Evolutionary conservation across 1,140 invertebrate species (phyloP).

Genomic region (Archegozetes longisetosus): DNA sequence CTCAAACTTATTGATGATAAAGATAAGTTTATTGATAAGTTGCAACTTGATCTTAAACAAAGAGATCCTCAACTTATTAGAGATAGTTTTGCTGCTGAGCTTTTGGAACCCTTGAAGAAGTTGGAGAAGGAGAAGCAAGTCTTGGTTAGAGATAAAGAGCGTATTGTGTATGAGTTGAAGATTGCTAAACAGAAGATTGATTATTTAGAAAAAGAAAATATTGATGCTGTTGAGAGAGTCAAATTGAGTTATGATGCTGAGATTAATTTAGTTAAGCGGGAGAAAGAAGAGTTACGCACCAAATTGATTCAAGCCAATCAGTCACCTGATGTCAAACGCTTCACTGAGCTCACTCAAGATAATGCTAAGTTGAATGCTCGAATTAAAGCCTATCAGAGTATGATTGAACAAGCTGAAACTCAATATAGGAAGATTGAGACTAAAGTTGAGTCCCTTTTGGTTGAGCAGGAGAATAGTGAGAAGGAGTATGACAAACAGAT

Average conservation of each 20-base stretch:
- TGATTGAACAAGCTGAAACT: constrained; percentile 10
- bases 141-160: constrained; percentile 7
- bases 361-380: constrained; percentile 1
- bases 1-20: constrained; percentile 4
- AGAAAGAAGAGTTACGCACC: constrained; percentile 14
- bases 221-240: constrained; percentile 14
- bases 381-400: not conserved
- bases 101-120: constrained; percentile 9
- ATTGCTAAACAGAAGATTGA: constrained; percentile 14
- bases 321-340: constrained; percentile 9
- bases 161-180: not conserved
- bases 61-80: constrained; percentile 2
- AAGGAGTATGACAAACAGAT: constrained; percentile 5
- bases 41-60: not conserved
- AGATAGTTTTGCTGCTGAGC: constrained; percentile 1
- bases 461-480: constrained; percentile 7
- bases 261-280: constrained; percentile 7
- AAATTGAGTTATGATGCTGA: constrained; percentile 6
- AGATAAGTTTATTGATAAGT: constrained; percentile 1
- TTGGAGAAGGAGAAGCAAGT: constrained; percentile 5
- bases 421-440: constrained; percentile 10
- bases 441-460: constrained; percentile 6
- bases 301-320: constrained; percentile 8
- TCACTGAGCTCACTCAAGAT: constrained; percentile 6
- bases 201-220: constrained; percentile 13